Conservation (phyloP, 2,113 vertebrate species). For the Sitta europaea region DNA sequence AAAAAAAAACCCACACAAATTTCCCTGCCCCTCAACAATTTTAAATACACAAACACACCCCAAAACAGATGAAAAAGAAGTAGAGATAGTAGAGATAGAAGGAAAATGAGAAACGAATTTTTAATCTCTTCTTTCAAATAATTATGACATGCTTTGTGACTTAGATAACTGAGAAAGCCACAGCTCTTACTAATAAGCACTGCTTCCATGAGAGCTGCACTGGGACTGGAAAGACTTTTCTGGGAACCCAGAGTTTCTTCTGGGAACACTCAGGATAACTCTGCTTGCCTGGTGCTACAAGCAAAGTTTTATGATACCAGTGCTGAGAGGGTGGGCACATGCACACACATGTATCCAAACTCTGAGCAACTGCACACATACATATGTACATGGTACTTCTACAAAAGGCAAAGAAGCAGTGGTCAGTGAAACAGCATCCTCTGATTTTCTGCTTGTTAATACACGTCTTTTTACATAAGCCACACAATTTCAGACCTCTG, state of each 20-base stretch:
- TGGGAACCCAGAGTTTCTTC: background rate
- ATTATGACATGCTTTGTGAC: background rate
- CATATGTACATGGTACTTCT: background rate
- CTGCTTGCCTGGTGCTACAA: background rate
- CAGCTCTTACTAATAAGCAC: background rate
- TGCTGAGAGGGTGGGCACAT: background rate
- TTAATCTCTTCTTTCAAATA: background rate
- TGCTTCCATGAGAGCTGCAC: background rate
- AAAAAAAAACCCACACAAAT: background rate
- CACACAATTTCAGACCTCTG: background rate
- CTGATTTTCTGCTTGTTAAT: background rate
- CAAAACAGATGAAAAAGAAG: background rate
- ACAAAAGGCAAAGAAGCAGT: background rate
- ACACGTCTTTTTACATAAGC: background rate
- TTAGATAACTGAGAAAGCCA: background rate
- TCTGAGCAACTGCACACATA: background rate
- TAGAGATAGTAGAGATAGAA: background rate
- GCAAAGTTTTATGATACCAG: background rate
- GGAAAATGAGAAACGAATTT: background rate
- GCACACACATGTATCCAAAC: rapidly evolving
- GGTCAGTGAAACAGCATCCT: background rate
- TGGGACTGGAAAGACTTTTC: background rate
- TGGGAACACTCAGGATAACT: background rate
- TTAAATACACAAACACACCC: background rate
- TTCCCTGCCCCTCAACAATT: background rate